These are phyloP conservation scores for Diplodus sargus DNA, from an alignment of 2,797 vertebrate species.

Conservation along the genomic window DNA sequence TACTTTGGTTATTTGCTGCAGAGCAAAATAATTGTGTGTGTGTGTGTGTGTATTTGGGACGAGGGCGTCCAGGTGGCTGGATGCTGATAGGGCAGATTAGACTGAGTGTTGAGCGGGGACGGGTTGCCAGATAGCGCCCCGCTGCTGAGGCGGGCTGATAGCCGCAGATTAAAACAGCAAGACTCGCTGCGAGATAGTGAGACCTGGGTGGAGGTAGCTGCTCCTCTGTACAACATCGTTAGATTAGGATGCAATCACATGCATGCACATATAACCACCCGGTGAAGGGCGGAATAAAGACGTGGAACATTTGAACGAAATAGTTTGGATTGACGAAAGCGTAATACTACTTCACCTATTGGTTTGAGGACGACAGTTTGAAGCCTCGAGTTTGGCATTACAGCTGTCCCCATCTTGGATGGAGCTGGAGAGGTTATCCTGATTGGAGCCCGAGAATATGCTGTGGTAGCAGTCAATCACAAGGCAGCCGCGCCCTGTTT, in stretches of 20 bases:
- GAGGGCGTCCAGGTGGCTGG: slow-evolving; percentile 30
- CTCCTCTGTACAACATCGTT: slow-evolving; percentile 20
- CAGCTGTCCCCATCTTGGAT: no score
- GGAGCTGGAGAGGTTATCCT: no score
- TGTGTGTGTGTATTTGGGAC: slow-evolving; percentile 18
- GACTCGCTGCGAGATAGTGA: slow-evolving; percentile 44
- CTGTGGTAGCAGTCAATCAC: no score
- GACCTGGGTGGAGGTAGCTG: slow-evolving; percentile 1
- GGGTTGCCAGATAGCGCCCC: slow-evolving; percentile 57
- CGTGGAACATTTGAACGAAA: neutral
- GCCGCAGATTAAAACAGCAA: slow-evolving; percentile 47
- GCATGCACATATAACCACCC: slow-evolving; percentile 19
- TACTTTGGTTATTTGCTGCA: slow-evolving; percentile 14
- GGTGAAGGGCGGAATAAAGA: neutral
- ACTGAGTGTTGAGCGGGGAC: slow-evolving; percentile 22
- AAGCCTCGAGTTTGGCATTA: no score
- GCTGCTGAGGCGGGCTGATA: slow-evolving; percentile 40
- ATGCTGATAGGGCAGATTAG: slow-evolving; percentile 57
- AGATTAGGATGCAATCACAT: slow-evolving; percentile 20
- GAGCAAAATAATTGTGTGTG: slow-evolving; percentile 19
- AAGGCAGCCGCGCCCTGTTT: no score
- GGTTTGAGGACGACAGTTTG: no score
- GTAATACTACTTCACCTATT: no score
- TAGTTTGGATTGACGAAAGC: neutral
- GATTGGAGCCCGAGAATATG: no score